Base-by-base conservation (phyloP, 2,888 invertebrate species). In the Pollenia labialis region DNA sequence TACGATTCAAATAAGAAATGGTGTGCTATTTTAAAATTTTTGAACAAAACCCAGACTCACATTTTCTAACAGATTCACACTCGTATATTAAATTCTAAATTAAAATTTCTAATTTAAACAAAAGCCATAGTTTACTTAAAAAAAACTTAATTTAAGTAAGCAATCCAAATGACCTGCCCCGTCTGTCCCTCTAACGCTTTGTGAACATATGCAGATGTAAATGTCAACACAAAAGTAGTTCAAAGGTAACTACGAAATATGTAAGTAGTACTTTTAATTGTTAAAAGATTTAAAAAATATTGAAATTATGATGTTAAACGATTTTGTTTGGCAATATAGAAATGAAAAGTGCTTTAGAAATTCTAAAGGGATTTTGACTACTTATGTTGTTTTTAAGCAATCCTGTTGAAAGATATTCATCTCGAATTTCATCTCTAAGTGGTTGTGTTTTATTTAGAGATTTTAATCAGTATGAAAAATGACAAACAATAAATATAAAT, bases 341-440 rank as follows among this genome's bases (percentile, higher is more conserved):
- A 40, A 32, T 18, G 8, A 10, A 54, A 54, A 1, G 4, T 16
- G 6, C 11, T 56, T 46, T n/a, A 16, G 42, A 18, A 48, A 23
- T 50, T 32, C 52, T 71, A n/a, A 75, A 85, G 58, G 81, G 85
- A 81, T 81, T 85, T 77, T 66, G 72, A 81, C 71, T 85, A 85
- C 85, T 85, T 81, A 66, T 66, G 60, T 84, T 60, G 72, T 66
- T 58, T 77, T 52, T 18, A 66, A 32, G 6, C 71, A 77, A 66
- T 11, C 44, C 32, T 23, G 7, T 75, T 81, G 50, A 10, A 79
- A 72, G 50, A 84, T 72, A 66, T 84, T 66, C 58, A 84, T 84
- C 83, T 84, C 77, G 23, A 58, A 77, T 84, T 84, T 84, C 77
- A 40, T 42, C 16, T 79, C 2, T 32, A 69, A 82, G 52, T 60